phyloP scores from a whole-genome alignment of 2,888 invertebrate genomes.

The Dicyrtoma fusca region DNA sequence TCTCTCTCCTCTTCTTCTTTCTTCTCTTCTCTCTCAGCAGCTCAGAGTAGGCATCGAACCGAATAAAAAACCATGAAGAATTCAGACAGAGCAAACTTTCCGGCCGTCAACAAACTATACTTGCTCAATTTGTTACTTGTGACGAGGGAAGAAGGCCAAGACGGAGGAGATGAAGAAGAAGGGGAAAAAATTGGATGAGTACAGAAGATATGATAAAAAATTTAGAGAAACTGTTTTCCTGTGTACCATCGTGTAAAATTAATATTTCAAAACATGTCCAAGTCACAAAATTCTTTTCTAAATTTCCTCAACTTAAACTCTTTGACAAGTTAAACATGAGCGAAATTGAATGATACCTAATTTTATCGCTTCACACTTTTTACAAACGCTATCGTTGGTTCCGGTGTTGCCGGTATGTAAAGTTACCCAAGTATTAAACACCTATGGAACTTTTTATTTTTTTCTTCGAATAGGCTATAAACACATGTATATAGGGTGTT shows the following conservation, averaged over 20 bases:
- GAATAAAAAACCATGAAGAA: slow-evolving; percentile 35
- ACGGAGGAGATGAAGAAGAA: background rate
- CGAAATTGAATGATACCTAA: too few species aligned
- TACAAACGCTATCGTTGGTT: too few species aligned
- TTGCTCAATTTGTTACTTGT: slow-evolving; percentile 26
- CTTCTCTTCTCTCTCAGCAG: background rate
- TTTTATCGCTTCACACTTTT: too few species aligned
- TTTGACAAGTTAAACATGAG: background rate
- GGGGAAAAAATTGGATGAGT: background rate
- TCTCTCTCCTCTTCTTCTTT: background rate
- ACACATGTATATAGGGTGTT: too few species aligned
- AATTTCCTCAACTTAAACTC: background rate
- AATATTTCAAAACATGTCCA: slow-evolving; percentile 29
- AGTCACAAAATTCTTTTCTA: background rate
- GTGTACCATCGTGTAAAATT: slow-evolving; percentile 18
- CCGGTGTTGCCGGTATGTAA: too few species aligned
- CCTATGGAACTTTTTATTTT: too few species aligned
- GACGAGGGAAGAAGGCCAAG: background rate
- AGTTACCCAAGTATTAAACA: too few species aligned
- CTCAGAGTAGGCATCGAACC: slow-evolving; percentile 21
- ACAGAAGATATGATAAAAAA: too few species aligned
- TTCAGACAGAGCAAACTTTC: slow-evolving; percentile 33
- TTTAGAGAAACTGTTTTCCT: background rate
- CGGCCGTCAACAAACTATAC: slow-evolving; percentile 30
- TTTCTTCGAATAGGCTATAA: too few species aligned